A percentile compares a stretch with the other conserved stretches of the same genome.
Conservation (phyloP, 1,140 invertebrate genomes). For the Heliothis subflexa region DNA sequence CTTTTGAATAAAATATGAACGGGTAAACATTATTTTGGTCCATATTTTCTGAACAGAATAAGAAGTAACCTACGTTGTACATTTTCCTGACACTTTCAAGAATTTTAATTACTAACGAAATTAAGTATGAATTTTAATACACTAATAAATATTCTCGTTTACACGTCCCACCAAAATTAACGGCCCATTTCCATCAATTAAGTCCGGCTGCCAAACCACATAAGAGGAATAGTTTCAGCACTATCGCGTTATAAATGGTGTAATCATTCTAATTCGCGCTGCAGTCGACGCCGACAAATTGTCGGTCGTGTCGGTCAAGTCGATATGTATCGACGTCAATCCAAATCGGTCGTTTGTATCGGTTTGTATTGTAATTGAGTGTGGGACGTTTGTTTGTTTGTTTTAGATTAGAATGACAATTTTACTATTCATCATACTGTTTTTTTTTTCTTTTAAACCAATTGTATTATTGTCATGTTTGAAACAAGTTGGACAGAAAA, state of each 20-base stretch:
- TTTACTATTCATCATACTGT: background rate
- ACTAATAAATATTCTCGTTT: background rate
- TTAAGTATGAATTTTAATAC: too few relatives aligned
- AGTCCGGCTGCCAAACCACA: conserved; percentile 6
- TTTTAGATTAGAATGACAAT: background rate
- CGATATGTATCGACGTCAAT: conserved; percentile 1
- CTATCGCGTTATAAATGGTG: conserved; percentile 4
- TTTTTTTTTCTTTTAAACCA: too few relatives aligned
- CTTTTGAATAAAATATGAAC: too few relatives aligned
- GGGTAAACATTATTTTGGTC: too few relatives aligned
- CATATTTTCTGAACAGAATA: too few relatives aligned
- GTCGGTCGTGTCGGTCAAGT: background rate
- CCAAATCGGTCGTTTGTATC: background rate
- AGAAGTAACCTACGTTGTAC: too few relatives aligned
- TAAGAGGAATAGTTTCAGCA: conserved; percentile 23
- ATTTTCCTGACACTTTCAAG: too few relatives aligned
- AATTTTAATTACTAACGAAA: too few relatives aligned
- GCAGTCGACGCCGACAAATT: conserved; percentile 21
- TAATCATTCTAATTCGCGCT: conserved; percentile 9
- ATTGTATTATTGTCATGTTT: too few relatives aligned
- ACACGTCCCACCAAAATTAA: background rate
- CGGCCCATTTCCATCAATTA: conserved; percentile 13
- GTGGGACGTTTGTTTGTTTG: background rate
- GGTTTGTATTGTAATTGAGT: background rate
- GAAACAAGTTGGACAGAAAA: too few relatives aligned